Conservation (phyloP, 1,140 invertebrate species). For the Drosophila trapezifrons region DNA sequence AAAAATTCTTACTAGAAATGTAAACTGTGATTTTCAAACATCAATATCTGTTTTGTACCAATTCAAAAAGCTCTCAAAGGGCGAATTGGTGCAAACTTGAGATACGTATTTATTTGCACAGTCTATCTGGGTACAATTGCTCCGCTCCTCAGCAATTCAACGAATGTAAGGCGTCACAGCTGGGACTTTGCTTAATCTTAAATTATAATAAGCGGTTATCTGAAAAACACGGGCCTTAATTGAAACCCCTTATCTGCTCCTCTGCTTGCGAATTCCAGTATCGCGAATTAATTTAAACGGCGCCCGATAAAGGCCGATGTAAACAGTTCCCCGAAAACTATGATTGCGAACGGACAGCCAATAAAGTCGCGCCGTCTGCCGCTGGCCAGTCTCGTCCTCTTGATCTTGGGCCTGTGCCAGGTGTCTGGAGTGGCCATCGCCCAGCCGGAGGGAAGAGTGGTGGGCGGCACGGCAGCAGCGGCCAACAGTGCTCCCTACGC, state of each 20-base stretch:
- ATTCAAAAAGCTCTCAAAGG: slow-evolving; percentile 1
- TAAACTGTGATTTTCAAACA: slow-evolving; percentile 8
- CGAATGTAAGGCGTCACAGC: slow-evolving; percentile 3
- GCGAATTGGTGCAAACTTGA: neutral
- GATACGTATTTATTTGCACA: slow-evolving; percentile 17
- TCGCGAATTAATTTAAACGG: slow-evolving; percentile 71
- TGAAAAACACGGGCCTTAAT: slow-evolving; percentile 51
- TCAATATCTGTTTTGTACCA: neutral
- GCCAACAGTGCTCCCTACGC: slow-evolving; percentile 77
- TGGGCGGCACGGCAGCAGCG: slow-evolving; percentile 70
- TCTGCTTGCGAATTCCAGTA: slow-evolving; percentile 27
- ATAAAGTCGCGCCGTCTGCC: slow-evolving; percentile 7
- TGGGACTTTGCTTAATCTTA: slow-evolving; percentile 42
- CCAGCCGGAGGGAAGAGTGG: slow-evolving; percentile 68
- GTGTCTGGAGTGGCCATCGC: slow-evolving; percentile 40
- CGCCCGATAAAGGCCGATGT: slow-evolving; percentile 47
- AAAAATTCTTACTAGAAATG: neutral
- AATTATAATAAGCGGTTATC: slow-evolving; percentile 68
- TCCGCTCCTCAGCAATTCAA: neutral
- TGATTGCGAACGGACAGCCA: slow-evolving; percentile 55
- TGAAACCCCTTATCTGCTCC: slow-evolving; percentile 64
- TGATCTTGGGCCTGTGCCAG: slow-evolving; percentile 26
- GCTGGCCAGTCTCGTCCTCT: slow-evolving; percentile 19
- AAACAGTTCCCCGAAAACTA: slow-evolving; percentile 70
- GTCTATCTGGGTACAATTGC: slow-evolving; percentile 8